Conservation (phyloP, 2,113 vertebrate genomes). For the Lycaon pictus region DNA sequence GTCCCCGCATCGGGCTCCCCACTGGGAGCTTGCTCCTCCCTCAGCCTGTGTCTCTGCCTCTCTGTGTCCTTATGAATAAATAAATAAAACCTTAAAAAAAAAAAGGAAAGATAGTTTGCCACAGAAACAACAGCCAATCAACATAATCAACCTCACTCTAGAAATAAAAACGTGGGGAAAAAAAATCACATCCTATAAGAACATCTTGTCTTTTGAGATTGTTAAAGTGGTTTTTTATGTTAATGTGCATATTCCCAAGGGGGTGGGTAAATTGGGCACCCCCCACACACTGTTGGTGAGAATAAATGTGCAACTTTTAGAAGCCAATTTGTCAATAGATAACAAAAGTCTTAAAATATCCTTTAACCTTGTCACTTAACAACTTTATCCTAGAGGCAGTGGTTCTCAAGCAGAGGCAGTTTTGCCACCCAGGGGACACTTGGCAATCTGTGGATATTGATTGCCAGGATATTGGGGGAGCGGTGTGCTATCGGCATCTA, state of each 20-base stretch:
- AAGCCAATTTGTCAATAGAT: not conserved
- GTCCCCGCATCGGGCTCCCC: too few species aligned
- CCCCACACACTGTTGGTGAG: not conserved
- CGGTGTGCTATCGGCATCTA: rapidly evolving
- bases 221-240: not conserved
- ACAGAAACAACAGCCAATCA: not conserved
- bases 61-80: too few species aligned
- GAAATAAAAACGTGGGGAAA: not conserved
- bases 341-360: not conserved
- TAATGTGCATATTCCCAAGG: not conserved
- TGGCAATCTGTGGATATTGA: not conserved
- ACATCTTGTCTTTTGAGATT: not conserved
- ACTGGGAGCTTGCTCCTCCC: too few species aligned
- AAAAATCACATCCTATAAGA: not conserved
- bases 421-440: not conserved
- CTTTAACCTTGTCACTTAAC: not conserved
- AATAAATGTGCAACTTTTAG: not conserved
- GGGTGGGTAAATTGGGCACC: not conserved
- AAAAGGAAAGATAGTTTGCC: not conserved
- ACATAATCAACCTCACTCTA: not conserved
- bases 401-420: not conserved
- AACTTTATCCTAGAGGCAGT: not conserved
- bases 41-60: too few species aligned
- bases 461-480: not conserved
- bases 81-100: not conserved